phyloP scores from a whole-genome alignment of 2,113 vertebrate genomes.

The Aviceda subcristata region DNA sequence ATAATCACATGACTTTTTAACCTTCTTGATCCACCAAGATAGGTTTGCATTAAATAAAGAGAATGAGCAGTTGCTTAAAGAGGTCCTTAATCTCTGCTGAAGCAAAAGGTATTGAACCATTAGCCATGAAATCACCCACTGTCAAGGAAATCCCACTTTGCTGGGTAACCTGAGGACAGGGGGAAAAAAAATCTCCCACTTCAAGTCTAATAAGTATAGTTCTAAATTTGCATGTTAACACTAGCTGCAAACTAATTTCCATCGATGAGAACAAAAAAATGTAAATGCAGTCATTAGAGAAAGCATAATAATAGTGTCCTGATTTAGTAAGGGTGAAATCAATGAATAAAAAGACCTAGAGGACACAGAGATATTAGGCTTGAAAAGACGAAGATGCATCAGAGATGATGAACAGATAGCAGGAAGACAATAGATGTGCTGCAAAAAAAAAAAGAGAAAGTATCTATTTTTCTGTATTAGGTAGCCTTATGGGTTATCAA shows the following conservation, averaged over 20 bases:
- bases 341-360: not conserved
- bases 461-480: not conserved
- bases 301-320: not conserved
- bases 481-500: not conserved
- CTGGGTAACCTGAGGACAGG: not conserved
- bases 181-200: not conserved
- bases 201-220: not conserved
- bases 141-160: not conserved
- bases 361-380: not conserved
- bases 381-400: not conserved
- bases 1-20: not conserved
- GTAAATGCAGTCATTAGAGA: not conserved
- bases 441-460: not conserved
- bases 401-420: not conserved
- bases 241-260: not conserved
- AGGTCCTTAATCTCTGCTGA: not conserved
- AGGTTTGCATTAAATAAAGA: not conserved
- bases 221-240: not conserved
- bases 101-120: not conserved
- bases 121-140: not conserved
- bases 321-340: not conserved
- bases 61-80: not conserved
- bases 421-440: not conserved
- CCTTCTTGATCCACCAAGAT: not conserved
- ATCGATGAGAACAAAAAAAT: not conserved